These are phyloP conservation scores for Drosophila oshimai DNA, from an alignment of 1,140 invertebrate genomes.

Conservation along the genomic window DNA sequence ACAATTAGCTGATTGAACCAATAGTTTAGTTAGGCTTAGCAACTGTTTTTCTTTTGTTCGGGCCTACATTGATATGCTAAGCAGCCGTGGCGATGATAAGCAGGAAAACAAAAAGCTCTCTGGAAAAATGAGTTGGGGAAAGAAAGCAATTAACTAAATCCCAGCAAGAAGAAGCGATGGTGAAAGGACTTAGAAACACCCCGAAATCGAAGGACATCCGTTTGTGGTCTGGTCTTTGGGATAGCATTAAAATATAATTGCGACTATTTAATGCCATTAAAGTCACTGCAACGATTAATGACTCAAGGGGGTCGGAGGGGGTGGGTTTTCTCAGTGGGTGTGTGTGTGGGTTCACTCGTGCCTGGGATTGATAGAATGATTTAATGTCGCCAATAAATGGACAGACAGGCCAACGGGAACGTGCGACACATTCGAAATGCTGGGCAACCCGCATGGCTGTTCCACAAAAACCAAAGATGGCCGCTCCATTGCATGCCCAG, in stretches of 20 bases:
- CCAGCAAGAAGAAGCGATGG: slow-evolving; percentile 2
- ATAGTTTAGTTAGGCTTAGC: neutral
- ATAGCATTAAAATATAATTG: slow-evolving; percentile 77
- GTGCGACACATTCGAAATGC: slow-evolving; percentile 72
- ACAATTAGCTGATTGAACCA: slow-evolving; percentile 10
- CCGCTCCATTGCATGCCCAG: slow-evolving; percentile 70
- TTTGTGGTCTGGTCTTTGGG: slow-evolving; percentile 16
- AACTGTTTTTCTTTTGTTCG: slow-evolving; percentile 2
- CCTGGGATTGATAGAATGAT: slow-evolving; percentile 79
- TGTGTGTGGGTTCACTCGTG: slow-evolving; percentile 40
- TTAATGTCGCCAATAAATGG: slow-evolving; percentile 80
- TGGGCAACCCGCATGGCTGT: slow-evolving; percentile 43
- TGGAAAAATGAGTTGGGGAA: neutral
- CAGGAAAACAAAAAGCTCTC: slow-evolving; percentile 12
- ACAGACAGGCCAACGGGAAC: slow-evolving; percentile 45
- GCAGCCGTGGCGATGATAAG: slow-evolving; percentile 15
- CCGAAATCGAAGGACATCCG: slow-evolving; percentile 12
- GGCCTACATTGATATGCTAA: slow-evolving; percentile 27
- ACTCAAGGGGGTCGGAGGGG: slow-evolving; percentile 56
- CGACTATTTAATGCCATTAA: slow-evolving; percentile 80
- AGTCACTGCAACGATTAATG: slow-evolving; percentile 78
- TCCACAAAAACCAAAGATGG: slow-evolving; percentile 57
- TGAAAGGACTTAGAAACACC: slow-evolving; percentile 27
- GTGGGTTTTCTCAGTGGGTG: slow-evolving; percentile 4
- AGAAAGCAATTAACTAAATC: slow-evolving; percentile 69